Evolutionary conservation across 2,888 invertebrate genomes (phyloP).

Genomic region (Cheilosia vernalis): DNA sequence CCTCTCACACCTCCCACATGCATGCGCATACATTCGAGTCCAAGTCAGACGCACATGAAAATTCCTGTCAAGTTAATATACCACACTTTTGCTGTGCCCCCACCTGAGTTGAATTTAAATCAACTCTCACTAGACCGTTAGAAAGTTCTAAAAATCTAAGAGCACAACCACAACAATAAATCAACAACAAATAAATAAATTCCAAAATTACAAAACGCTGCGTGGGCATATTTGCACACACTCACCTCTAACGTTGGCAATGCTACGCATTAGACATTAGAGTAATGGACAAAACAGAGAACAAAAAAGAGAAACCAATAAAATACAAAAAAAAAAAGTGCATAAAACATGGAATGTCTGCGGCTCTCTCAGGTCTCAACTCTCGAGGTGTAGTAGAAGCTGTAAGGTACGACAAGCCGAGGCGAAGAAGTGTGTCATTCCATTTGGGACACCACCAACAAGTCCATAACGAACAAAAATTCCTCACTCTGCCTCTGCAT

Average conservation of each 20-base stretch:
- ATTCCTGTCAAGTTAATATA: constrained; percentile 8
- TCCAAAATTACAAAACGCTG: constrained; percentile 51
- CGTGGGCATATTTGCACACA: constrained; percentile 59
- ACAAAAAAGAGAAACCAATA: constrained; percentile 37
- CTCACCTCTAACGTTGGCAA: constrained; percentile 26
- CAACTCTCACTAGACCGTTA: constrained; percentile 60
- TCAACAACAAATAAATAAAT: constrained; percentile 41
- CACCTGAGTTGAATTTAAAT: constrained; percentile 57
- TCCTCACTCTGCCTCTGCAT: constrained; percentile 37
- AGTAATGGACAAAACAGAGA: constrained; percentile 17
- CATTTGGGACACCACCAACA: constrained; percentile 48
- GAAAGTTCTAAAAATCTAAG: constrained; percentile 55
- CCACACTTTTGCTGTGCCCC: background rate
- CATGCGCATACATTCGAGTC: background rate
- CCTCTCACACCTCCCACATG: background rate
- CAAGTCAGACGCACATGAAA: background rate
- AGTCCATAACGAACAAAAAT: constrained; percentile 18
- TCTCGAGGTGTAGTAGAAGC: constrained; percentile 40
- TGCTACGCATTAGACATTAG: constrained; percentile 58
- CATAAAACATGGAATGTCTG: constrained; percentile 49
- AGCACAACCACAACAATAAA: constrained; percentile 14
- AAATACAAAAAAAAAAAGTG: constrained; percentile 12
- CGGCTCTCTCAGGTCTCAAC: constrained; percentile 5
- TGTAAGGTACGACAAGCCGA: background rate
- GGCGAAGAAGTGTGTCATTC: constrained; percentile 60